Base-by-base conservation (phyloP, 2,888 invertebrate genomes). In the Fragum fragum region DNA sequence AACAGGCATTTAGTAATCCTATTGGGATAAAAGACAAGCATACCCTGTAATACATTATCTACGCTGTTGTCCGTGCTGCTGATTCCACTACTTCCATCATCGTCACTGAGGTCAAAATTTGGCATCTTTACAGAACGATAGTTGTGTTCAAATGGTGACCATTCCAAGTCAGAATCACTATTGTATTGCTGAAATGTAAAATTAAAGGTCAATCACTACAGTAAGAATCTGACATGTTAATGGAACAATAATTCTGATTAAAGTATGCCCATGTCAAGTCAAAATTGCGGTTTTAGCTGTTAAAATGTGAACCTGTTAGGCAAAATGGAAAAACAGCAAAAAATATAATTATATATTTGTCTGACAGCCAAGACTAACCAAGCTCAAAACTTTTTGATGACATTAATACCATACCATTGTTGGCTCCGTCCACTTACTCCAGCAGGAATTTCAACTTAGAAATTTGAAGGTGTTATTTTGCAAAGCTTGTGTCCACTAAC, bases 11-110 rank as follows among this genome's bases (percentile, higher is more conserved):
- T 55, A 80, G 81, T 69, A 89, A 73, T n/a, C 84, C 89, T 89
- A 74, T 26, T 87, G 73, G n/a, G 39, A 23, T 36, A 36, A 36
- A 14, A n/a, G 5, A 9, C 47, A 2, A 47, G 21, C 26, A 53
- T 63, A 92, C 92, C 90, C 81, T 87, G 88, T 11, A 91, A 77
- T n/a, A 90, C 90, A 80, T 92, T 92, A 29, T 93, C 93, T 42
- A 92, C 82, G 74, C 92, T 92, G 76, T 91, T 89, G 73, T 93
- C 92, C 47, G 89, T 91, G 75, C 92, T 93, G 85, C 92, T 92
- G 79, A 94, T 91, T 52, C 93, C 94, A 79, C 93, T 93, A 78
- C 93, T 94, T 29, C 86, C 91, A 77, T 92, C 92, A 73, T 93
- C 93, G 81, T 93, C 93, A 78, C 91, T 92, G 11, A 93, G 83